Evolutionary conservation across 2,888 invertebrate genomes (phyloP), one percentile per base, ranked within the genome.

Genomic region (Orchesellides sinensis): DNA sequence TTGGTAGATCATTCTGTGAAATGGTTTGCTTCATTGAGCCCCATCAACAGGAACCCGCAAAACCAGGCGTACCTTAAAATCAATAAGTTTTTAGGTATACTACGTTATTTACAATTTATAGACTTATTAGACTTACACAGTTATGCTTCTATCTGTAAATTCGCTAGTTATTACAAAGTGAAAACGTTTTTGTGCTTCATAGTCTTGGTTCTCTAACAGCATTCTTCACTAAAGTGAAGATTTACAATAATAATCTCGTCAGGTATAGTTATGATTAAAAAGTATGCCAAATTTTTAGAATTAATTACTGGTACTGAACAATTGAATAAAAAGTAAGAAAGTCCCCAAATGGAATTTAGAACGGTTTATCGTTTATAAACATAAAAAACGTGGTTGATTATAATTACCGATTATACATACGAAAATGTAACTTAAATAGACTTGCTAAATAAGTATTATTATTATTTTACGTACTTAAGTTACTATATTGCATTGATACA

Each of bases 1-100:
- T 82, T 82, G 82, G 82, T 82, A 82, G 82, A 82, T 82, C 82
- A 82, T 82, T 82, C 63, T 81, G 82, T 82, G 82, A 82, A 82
- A 61, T 70, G 82, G 82, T 70, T 75, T 74, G 81, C 81, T 54
- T 61, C 23, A 40, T 4, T 8, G 29, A 40, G 56, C 49, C 32
- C 49, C 35, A 0, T 65, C 25, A 75, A 19, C 14, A 54, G 10
- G 29, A 75, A 54, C 82, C 65, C 35, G 74, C 82, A 82, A 69
- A 17, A 69, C 82, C 75, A 66, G 56, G 54, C 27, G 23, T 73
- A 81, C 32, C 35, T 59, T 73, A 75, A 66, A 29, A 59, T 45
- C 14, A 54, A 56, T n/a, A n/a, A n/a, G n/a, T n/a, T n/a, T n/a
- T n/a, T n/a, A n/a, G 25, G 21, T 74, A 49, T 40, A 69, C 5